These are phyloP conservation scores for Sphecodes monilicornis DNA, from an alignment of 2,888 invertebrate species.

Conservation along the genomic window DNA sequence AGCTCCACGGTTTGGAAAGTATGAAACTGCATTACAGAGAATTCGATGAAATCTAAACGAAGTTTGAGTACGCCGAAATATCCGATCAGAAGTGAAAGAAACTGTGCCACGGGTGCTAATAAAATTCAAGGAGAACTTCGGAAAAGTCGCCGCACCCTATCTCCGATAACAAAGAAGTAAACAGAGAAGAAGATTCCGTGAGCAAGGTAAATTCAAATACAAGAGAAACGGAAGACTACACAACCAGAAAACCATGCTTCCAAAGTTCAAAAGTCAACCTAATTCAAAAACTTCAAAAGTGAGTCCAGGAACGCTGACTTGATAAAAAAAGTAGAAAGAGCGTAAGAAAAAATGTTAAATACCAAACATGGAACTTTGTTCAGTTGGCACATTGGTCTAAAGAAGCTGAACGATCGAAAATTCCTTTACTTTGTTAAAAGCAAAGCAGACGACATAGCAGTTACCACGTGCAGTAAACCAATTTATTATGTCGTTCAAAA, in stretches of 20 bases:
- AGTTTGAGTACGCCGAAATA: background rate
- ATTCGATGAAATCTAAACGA: background rate
- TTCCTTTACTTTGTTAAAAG: background rate
- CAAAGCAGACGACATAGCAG: background rate
- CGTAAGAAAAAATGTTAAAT: background rate
- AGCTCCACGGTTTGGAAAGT: background rate
- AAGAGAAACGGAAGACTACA: background rate
- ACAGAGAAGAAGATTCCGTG: background rate
- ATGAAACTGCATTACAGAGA: background rate
- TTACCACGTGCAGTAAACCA: background rate
- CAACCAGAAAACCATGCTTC: conserved; percentile 4
- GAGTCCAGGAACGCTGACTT: background rate
- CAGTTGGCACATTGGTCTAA: background rate
- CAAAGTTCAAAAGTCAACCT: conserved; percentile 17
- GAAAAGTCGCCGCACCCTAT: background rate
- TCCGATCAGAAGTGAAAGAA: background rate
- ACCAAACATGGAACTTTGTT: background rate
- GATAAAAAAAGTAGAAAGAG: background rate
- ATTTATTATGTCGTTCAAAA: too few relatives aligned
- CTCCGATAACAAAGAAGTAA: conserved; percentile 4
- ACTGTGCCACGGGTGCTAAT: background rate
- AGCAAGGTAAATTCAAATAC: conserved; percentile 20
- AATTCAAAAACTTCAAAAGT: background rate
- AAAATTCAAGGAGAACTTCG: background rate
- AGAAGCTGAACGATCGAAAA: background rate